Evolutionary conservation across 2,113 vertebrate species (phyloP).

Genomic region (Syngnathus scovelli): DNA sequence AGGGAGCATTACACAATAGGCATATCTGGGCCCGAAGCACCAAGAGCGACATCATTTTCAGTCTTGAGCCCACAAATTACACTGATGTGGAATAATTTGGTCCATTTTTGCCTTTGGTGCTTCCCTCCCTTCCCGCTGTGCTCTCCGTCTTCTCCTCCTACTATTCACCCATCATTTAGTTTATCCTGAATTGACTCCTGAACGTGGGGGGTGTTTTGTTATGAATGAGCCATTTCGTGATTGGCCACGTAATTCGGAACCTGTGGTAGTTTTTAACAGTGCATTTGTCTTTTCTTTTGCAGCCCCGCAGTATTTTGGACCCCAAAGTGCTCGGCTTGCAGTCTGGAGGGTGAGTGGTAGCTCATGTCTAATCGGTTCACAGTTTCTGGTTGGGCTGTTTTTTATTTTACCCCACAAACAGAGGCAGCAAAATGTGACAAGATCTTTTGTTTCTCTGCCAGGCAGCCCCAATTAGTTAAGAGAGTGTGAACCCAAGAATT

Average conservation of each 20-base stretch:
- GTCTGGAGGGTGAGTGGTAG: constrained; percentile 62
- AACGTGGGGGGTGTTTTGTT: constrained; percentile 13
- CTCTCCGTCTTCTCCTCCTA: constrained; percentile 4
- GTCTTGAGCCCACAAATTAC: constrained; percentile 52
- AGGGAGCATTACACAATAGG: constrained; percentile 52
- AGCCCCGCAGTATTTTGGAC: constrained; percentile 66
- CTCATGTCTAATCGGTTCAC: constrained; percentile 29
- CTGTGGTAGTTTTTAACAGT: constrained; percentile 16
- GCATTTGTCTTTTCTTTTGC: constrained; percentile 32
- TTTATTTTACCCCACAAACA: constrained; percentile 13
- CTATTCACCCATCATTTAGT: constrained; percentile 34
- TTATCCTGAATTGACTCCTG: constrained; percentile 33
- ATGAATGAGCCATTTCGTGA: constrained; percentile 14
- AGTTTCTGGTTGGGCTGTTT: constrained; percentile 15
- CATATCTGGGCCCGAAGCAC: constrained; percentile 49
- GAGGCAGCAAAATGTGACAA: constrained; percentile 3
- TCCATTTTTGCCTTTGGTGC: constrained; percentile 42
- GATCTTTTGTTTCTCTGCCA: constrained; percentile 15
- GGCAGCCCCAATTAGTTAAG: constrained; percentile 1
- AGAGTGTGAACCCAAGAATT: constrained; percentile 1
- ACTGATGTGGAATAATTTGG: constrained; percentile 58
- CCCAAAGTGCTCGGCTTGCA: constrained; percentile 67
- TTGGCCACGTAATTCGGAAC: not conserved
- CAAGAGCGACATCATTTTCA: constrained; percentile 39
- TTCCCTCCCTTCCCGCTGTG: constrained; percentile 36